These are phyloP conservation scores for Ferrisia virgata DNA, from an alignment of 2,888 invertebrate genomes.

Conservation along the genomic window DNA sequence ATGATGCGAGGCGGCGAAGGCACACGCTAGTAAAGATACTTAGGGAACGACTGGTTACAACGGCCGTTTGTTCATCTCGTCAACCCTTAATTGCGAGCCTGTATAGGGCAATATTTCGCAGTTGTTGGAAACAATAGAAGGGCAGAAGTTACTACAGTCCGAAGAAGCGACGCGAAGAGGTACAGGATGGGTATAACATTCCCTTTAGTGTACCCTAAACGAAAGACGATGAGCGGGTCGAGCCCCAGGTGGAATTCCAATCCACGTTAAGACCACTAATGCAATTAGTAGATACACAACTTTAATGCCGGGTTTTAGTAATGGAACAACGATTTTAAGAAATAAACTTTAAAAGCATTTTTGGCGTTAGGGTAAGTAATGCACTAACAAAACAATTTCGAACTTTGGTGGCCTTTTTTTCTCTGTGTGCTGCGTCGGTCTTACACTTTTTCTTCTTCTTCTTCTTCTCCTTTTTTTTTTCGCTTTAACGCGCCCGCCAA, in stretches of 20 bases:
- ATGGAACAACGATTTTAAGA: constrained; percentile 44
- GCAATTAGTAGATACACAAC: constrained; percentile 44
- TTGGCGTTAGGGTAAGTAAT: constrained; percentile 37
- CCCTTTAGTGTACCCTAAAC: constrained; percentile 31
- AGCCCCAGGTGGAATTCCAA: constrained; percentile 43
- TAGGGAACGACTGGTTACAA: background rate
- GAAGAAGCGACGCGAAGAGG: too few relatives aligned
- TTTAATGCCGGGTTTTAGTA: constrained; percentile 43
- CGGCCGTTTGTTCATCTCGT: background rate
- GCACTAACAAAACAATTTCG: constrained; percentile 43
- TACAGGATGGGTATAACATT: constrained; percentile 18
- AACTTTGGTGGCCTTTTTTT: constrained; percentile 29
- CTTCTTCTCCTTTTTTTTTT: background rate
- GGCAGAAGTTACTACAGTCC: constrained; percentile 27
- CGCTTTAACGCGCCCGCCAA: constrained; percentile 11
- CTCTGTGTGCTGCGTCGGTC: background rate
- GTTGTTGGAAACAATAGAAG: constrained; percentile 40
- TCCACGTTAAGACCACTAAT: constrained; percentile 43
- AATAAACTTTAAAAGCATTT: constrained; percentile 43
- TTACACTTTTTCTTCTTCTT: background rate
- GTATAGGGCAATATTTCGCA: constrained; percentile 40
- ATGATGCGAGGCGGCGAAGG: background rate
- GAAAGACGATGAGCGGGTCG: constrained; percentile 37
- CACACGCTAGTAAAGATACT: background rate
- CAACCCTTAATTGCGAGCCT: constrained; percentile 42